Evolutionary conservation across 1,140 invertebrate genomes (phyloP), one percentile per base, ranked within the genome.

Genomic region (Philotrypesis tridentata): DNA sequence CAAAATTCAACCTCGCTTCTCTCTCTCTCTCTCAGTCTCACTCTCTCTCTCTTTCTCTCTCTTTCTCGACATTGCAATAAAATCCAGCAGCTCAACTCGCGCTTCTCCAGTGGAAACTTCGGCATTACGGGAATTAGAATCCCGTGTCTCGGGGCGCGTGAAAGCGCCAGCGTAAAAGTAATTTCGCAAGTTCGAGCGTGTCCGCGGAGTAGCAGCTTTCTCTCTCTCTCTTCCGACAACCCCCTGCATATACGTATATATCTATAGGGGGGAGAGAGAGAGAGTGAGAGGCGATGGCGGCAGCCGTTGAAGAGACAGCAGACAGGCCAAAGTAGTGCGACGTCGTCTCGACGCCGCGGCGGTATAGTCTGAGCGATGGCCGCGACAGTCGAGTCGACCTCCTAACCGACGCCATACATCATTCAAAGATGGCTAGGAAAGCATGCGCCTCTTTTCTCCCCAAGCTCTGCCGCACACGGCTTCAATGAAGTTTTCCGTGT

Each of bases 321-420:
- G 74, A 67, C 60, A 55, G 4, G 48, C 48, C 48, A 55, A 55
- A 55, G 48, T 55, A 55, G 48, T 17, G 21, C 48, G 48, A 55
- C 48, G 48, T 55, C 48, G 48, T 55, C 48, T 55, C 48, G 48
- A 55, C 48, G 48, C 0, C 48, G 40, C 37, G 48, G 48, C 48
- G n/a, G 48, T 55, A 70, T 7, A n/a, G 67, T 37, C 31, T 92
- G 91, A 92, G 90, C 91, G 91, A 92, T 92, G 91, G 91, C 91
- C 90, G 91, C 88, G 88, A 86, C 88, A 55, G 43, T 48, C 43
- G 17, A 21, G 90, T 89, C 91, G 88, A 91, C 90, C 90, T 90
- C 88, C 88, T 91, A 92, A 92, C 91, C 90, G 89, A 89, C 89
- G 91, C 91, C 91, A 92, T 92, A 92, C 89, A 92, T 92, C 91